Percentiles rank a stretch among this genome's conserved stretches.
These are phyloP conservation scores for Platysteira castanea DNA, from an alignment of 2,113 vertebrate species.

Conservation along the genomic window DNA sequence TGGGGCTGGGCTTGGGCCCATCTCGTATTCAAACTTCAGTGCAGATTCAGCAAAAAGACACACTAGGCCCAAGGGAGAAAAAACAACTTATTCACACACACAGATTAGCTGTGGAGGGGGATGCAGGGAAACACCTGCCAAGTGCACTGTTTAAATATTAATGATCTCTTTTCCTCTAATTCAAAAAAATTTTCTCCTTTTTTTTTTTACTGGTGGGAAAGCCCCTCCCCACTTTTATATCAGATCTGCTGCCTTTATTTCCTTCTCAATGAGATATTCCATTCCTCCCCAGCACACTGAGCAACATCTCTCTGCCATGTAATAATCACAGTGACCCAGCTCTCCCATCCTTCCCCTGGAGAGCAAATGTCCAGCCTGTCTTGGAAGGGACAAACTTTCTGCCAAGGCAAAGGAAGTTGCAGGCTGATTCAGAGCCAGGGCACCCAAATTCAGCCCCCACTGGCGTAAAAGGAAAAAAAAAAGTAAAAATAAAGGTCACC, in stretches of 20 bases:
- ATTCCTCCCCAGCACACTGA: neutral
- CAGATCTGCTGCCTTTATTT: neutral
- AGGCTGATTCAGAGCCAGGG: neutral
- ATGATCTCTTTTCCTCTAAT: neutral
- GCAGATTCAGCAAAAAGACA: neutral
- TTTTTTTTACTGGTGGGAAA: neutral
- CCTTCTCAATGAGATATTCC: neutral
- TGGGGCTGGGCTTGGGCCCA: neutral
- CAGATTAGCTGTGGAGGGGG: neutral
- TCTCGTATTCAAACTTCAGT: neutral
- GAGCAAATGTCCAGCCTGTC: neutral
- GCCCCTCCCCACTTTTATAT: neutral
- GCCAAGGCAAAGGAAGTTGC: neutral
- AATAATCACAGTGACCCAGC: neutral
- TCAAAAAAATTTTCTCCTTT: fast-evolving
- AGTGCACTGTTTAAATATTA: neutral
- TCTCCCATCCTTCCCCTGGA: neutral
- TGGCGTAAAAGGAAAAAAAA: neutral
- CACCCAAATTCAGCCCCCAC: neutral
- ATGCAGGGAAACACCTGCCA: neutral
- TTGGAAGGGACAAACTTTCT: neutral
- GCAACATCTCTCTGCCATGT: neutral
- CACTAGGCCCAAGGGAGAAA: neutral
- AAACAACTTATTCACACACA: neutral
- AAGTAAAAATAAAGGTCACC: slow-evolving; percentile 12